These are phyloP conservation scores for Pseudobourletiella spinata DNA, from an alignment of 1,140 invertebrate species.

Conservation along the genomic window DNA sequence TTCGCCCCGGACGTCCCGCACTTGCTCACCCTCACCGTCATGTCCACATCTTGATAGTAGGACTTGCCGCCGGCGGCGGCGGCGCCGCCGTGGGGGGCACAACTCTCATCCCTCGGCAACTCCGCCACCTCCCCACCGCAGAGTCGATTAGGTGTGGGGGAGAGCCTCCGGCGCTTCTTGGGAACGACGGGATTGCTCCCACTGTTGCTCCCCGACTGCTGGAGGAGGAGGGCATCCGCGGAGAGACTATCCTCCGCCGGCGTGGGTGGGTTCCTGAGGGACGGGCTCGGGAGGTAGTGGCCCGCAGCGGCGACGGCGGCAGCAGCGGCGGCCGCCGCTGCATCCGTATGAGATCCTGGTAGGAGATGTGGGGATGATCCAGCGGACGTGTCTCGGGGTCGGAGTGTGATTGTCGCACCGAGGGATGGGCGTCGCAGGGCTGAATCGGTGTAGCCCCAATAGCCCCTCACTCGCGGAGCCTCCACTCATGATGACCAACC, in stretches of 20 bases:
- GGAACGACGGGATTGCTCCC: slow-evolving; percentile 17
- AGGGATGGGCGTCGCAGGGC: no score
- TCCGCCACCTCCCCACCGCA: slow-evolving; percentile 34
- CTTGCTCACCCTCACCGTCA: slow-evolving; percentile 30
- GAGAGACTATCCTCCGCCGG: background rate
- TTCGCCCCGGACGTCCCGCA: slow-evolving; percentile 28
- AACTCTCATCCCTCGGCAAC: slow-evolving; percentile 12
- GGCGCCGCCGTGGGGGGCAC: no score
- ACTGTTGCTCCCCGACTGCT: background rate
- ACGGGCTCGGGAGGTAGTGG: no score
- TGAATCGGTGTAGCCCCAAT: background rate
- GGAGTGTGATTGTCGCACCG: no score
- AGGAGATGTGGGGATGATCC: background rate
- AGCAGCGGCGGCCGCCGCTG: background rate
- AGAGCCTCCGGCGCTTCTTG: slow-evolving; percentile 29
- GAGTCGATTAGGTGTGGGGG: slow-evolving; percentile 26
- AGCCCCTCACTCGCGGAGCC: background rate
- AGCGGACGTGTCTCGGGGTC: no score
- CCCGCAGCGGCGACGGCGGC: no score
- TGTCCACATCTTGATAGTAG: slow-evolving; percentile 31
- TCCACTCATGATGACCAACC: background rate
- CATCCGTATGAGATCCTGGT: background rate
- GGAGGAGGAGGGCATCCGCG: background rate
- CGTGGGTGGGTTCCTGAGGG: no score
- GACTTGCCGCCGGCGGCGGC: background rate